Conservation (phyloP, 2,113 vertebrate genomes). For the Mormoops blainvillei region DNA sequence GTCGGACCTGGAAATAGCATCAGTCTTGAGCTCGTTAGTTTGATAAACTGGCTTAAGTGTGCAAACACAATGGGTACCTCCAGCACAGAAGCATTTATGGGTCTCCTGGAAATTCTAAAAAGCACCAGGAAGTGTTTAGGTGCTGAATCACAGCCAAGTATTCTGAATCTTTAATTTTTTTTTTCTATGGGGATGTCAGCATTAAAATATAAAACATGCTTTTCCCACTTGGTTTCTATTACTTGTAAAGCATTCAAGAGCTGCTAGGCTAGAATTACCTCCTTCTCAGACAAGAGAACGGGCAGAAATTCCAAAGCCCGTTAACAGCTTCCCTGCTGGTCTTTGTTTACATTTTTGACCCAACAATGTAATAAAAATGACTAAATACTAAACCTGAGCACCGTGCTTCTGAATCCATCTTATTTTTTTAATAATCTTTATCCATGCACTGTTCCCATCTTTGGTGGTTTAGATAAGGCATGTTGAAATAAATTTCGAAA, state of each 20-base stretch:
- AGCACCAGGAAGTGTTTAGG: slow-evolving; percentile 78
- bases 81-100: slow-evolving; percentile 77
- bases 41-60: slow-evolving; percentile 83
- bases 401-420: slow-evolving; percentile 64
- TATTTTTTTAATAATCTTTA: slow-evolving; percentile 67
- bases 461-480: slow-evolving; percentile 64
- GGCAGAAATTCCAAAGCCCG: slow-evolving; percentile 54
- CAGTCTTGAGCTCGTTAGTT: slow-evolving; percentile 83
- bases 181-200: slow-evolving; percentile 79
- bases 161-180: slow-evolving; percentile 81
- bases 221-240: slow-evolving; percentile 81
- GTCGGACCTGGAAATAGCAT: slow-evolving; percentile 77
- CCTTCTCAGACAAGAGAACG: slow-evolving; percentile 60
- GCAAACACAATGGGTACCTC: slow-evolving; percentile 71
- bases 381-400: slow-evolving; percentile 74
- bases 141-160: slow-evolving; percentile 81
- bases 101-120: slow-evolving; percentile 78
- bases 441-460: slow-evolving; percentile 60
- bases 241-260: slow-evolving; percentile 80
- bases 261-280: slow-evolving; percentile 77
- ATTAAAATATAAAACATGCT: slow-evolving; percentile 81
- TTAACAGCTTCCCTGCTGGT: slow-evolving; percentile 68
- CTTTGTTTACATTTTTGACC: slow-evolving; percentile 75
- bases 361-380: slow-evolving; percentile 80
- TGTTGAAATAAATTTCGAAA: slow-evolving; percentile 63